Percentiles rank a stretch among this genome's conserved stretches.
Evolutionary conservation across 2,797 vertebrate genomes (phyloP).

Genomic region (Cryptoblepharus egeriae): DNA sequence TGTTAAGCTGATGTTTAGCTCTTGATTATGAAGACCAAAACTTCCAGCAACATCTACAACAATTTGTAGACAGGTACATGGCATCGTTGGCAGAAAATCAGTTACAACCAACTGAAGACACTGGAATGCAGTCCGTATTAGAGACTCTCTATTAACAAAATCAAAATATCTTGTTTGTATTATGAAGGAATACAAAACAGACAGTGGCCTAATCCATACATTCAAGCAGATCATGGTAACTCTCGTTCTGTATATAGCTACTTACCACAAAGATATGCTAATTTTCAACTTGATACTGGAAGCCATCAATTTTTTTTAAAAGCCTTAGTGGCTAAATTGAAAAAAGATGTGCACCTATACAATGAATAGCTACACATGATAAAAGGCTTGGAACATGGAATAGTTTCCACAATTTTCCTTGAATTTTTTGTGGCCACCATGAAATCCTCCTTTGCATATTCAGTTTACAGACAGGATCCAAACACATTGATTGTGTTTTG

Average conservation of each 20-base stretch:
- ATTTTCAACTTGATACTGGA: neutral
- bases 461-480: neutral
- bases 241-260: neutral
- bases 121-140: conserved; percentile 98
- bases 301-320: too few species aligned
- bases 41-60: conserved; percentile 98
- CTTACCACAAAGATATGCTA: neutral
- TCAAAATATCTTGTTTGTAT: conserved; percentile 40
- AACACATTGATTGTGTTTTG: neutral
- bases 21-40: conserved; percentile 98
- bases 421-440: neutral
- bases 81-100: conserved; percentile 98
- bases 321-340: neutral
- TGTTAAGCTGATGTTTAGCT: conserved; percentile 98
- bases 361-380: neutral
- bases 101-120: conserved; percentile 99
- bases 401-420: neutral
- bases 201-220: neutral
- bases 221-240: neutral
- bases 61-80: conserved; percentile 96
- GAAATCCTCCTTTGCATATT: neutral
- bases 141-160: conserved; percentile 86
- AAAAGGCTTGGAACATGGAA: neutral
- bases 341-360: neutral
- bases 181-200: neutral